Evolutionary conservation across 2,888 invertebrate genomes (phyloP), one percentile per base, ranked within the genome.

Genomic region (Lithophane socia): DNA sequence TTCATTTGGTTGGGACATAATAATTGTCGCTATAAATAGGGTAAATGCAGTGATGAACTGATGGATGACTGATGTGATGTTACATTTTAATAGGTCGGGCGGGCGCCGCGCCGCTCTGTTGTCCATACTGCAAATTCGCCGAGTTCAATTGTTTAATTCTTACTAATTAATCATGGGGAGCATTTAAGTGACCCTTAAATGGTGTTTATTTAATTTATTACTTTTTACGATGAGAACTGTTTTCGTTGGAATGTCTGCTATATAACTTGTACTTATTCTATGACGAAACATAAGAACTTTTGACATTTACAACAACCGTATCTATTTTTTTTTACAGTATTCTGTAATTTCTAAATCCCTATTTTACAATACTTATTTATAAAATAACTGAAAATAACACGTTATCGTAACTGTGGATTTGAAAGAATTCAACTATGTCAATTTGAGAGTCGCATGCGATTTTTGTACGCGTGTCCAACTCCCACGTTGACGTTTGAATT

Each of bases 61-160:
- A n/a, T 24, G 56, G 54, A 16, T 49, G 21, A 37, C 37, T n/a
- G 58, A 58, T 74, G 73, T 86, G 73, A 64, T 74, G 75, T 60
- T 60, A 67, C 24, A 73, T 79, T 86, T 61, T 77, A 73, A 80
- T 81, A 74, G 65, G 56, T 60, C 73, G 68, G 83, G 75, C 73
- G 68, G 83, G 75, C 79, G 83, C 83, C 75, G 69, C 79, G 83
- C 83, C 74, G 69, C 52, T 69, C 74, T 63, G 78, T 82, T 79
- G 37, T 9, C 49, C 72, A 21, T 65, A 64, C 86, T 86, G 87
- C 84, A 81, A 83, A 84, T 86, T 85, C 80, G 74, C 63, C 73
- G 44, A 72, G 84, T 87, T 89, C 90, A 92, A 93, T 93, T 93
- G 91, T 91, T 94, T 93, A 93, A 94, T 93, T 92, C 86, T 87